Conservation (phyloP, 2,888 invertebrate species). For the Thelaira solivaga region DNA sequence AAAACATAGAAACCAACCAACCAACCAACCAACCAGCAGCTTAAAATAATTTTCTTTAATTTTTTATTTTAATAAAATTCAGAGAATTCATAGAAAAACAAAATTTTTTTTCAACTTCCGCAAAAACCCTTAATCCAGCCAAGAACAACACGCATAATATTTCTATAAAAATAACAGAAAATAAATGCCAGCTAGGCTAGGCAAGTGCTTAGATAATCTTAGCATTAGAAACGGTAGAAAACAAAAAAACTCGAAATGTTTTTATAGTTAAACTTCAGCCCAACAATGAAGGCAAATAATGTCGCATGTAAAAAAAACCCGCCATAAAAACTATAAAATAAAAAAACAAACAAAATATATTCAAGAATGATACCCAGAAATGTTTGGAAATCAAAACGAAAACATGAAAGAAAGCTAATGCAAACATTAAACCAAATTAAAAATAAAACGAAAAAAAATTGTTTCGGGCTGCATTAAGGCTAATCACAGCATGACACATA, state of each 20-base stretch:
- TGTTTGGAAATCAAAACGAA: background rate
- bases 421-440: background rate
- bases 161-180: background rate
- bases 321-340: too few relatives aligned
- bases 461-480: background rate
- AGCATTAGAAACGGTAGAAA: conserved; percentile 4
- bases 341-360: conserved; percentile 17
- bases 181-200: conserved; percentile 14
- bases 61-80: too few relatives aligned
- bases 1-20: too few relatives aligned
- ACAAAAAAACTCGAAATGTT: background rate
- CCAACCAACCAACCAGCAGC: too few relatives aligned
- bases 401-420: background rate
- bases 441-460: background rate
- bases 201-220: conserved; percentile 54
- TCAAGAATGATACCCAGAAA: background rate
- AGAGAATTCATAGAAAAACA: background rate
- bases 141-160: conserved; percentile 23
- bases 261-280: background rate
- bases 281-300: background rate
- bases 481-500: background rate
- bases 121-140: conserved; percentile 16
- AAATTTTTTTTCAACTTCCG: conserved; percentile 24
- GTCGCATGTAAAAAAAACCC: too few relatives aligned
- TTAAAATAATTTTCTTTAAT: too few relatives aligned